phyloP scores from a whole-genome alignment of 2,797 vertebrate genomes.

The Rhynchonycteris naso region DNA sequence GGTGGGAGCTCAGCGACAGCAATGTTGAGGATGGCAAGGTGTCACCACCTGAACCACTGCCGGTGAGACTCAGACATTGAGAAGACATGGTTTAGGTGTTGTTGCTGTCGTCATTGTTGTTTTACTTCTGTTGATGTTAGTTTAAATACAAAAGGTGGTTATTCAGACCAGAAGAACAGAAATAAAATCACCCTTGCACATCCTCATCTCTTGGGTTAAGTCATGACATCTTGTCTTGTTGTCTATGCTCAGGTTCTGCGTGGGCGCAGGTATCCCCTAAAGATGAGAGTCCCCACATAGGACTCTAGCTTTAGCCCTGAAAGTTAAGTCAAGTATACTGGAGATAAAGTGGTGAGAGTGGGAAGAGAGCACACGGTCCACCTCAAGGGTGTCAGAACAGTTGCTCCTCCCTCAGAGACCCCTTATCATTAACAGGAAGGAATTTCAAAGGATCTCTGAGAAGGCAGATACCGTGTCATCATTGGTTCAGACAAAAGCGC shows the following conservation, averaged over 20 bases:
- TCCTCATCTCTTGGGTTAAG: background rate
- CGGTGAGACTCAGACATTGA: background rate
- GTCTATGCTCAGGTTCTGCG: background rate
- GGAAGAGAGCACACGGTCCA: background rate
- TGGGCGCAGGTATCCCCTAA: too few species aligned
- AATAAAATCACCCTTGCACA: background rate
- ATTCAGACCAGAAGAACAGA: background rate
- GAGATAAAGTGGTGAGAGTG: background rate
- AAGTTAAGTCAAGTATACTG: background rate
- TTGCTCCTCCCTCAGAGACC: background rate
- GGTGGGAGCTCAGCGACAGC: background rate
- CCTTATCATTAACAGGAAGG: background rate
- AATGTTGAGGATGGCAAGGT: background rate
- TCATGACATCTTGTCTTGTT: background rate
- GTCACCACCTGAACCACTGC: background rate
- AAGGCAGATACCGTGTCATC: background rate
- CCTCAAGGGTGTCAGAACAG: background rate
- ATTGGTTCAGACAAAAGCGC: background rate
- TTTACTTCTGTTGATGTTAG: background rate
- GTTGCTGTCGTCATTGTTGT: background rate
- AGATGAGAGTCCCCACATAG: background rate
- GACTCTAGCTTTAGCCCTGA: background rate
- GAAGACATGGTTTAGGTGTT: background rate
- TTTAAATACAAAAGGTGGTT: background rate
- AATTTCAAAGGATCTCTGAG: background rate